Conservation (phyloP, 2,113 vertebrate genomes). For the Sigmodon hispidus region DNA sequence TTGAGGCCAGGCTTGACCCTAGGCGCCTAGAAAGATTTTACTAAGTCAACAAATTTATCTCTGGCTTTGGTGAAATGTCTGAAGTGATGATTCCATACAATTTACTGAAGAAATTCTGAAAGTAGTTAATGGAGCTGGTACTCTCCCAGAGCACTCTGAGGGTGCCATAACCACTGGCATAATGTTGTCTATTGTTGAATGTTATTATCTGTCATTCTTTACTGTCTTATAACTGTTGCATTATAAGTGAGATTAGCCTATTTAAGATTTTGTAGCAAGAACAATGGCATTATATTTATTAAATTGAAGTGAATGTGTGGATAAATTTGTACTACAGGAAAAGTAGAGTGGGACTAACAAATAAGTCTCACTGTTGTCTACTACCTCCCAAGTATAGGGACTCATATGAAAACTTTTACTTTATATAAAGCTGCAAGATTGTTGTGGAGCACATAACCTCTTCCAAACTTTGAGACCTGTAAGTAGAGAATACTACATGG, state of each 20-base stretch:
- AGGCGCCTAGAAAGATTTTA: too few species aligned
- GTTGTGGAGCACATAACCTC: not conserved
- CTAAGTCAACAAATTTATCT: not conserved
- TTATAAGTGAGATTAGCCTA: not conserved
- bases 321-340: not conserved
- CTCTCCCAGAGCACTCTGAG: not conserved
- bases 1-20: too few species aligned
- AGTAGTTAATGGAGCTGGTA: accelerated
- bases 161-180: not conserved
- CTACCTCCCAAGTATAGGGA: not conserved
- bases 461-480: not conserved
- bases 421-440: too few species aligned
- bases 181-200: not conserved
- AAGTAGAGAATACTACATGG: not conserved
- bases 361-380: not conserved
- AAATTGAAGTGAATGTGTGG: not conserved
- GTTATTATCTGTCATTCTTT: not conserved
- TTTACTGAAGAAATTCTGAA: not conserved
- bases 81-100: not conserved
- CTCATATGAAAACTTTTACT: not conserved
- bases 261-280: not conserved
- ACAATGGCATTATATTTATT: not conserved
- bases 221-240: not conserved
- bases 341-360: accelerated
- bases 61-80: not conserved